Base-by-base conservation (phyloP, 2,888 invertebrate species). In the Listrodromus nycthemerus region DNA sequence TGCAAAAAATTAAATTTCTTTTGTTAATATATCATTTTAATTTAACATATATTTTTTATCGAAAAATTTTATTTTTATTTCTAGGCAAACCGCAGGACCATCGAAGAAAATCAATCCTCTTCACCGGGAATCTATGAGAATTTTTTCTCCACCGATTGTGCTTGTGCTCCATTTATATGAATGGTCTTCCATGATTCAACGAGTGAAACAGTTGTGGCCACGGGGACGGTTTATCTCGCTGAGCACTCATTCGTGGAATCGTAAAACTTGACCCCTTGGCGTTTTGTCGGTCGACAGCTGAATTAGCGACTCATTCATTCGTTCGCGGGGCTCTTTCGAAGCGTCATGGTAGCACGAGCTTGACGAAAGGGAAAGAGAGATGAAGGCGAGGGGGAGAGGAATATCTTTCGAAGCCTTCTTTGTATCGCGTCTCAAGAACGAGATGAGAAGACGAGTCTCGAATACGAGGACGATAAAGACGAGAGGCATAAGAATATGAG, bases 261-360 rank as follows among this genome's bases (percentile, higher is more conserved):
- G 85, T 87, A 86, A 88, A 88, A 88, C 78, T 87, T 84, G 87
- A 84, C 80, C 86, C 86, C 73, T 70, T 70, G 78, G 78, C 63
- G 71, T 82, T 77, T 70, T 80, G 78, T 82, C 80, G 82, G 86
- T 85, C 82, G 82, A 78, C 80, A 78, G 84, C 76, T 83, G 84
- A 86, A 87, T 88, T 86, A 87, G 81, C 86, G 84, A 86, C 79
- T 86, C 85, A 86, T 86, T 86, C 86, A 83, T 58, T 75, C 75
- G 69, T 82, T 84, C 61, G 84, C 82, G 83, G 41, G 19, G 13
- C 50, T 19, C 74, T 65, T 79, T 61, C 65, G 67, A 16, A 81
- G 74, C 27, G 27, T 66, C 55, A 63, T 67, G 52, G 50, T 67
- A 63, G 61, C 61, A 75, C 66, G 37, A 70, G 52, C 65, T 63